phyloP scores from a whole-genome alignment of 2,797 vertebrate species.

The Acanthurus tractus region DNA sequence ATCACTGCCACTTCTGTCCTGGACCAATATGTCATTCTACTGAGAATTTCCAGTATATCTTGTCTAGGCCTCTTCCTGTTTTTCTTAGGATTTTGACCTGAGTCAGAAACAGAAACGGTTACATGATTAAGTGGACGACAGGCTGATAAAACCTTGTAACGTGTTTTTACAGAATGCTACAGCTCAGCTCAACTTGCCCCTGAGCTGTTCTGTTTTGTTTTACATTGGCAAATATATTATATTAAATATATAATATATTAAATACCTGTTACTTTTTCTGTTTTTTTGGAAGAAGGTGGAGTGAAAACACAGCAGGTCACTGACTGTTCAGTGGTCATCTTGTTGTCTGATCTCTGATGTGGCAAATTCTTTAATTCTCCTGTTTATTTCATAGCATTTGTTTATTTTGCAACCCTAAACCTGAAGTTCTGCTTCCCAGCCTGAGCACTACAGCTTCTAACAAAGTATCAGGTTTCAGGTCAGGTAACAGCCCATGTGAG shows the following conservation, averaged over 20 bases:
- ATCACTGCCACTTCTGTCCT: background rate
- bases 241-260: too few relatives aligned
- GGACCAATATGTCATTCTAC: background rate
- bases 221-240: background rate
- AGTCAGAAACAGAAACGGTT: background rate
- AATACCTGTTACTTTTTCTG: background rate
- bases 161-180: background rate
- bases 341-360: too few relatives aligned
- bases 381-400: too few relatives aligned
- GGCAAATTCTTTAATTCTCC: too few relatives aligned
- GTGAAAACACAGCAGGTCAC: too few relatives aligned
- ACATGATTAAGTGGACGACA: background rate
- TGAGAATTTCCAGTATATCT: background rate
- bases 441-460: background rate
- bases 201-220: background rate
- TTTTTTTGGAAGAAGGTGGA: too few relatives aligned
- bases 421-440: background rate
- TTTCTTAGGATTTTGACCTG: background rate
- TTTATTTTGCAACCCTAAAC: too few relatives aligned
- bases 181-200: background rate
- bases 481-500: background rate
- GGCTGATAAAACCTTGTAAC: background rate
- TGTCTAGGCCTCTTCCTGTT: background rate
- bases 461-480: constrained; percentile 6
- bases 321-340: too few relatives aligned